Conservation (phyloP, 53 echinoderm and acorn worm genomes). For the Paracentrotus lividus region DNA sequence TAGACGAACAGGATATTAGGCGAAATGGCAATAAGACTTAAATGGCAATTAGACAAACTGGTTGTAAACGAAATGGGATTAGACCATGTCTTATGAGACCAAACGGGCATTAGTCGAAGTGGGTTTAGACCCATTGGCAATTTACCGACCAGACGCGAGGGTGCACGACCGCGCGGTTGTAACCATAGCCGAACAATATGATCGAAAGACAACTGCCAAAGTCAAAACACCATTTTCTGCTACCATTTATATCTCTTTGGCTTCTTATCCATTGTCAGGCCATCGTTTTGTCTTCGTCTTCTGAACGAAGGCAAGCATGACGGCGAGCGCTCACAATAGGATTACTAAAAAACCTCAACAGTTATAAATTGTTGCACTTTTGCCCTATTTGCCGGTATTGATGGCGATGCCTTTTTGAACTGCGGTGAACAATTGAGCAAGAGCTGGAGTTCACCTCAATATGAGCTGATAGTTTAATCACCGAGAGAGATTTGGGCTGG, state of each 20-base stretch:
- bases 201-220: background rate
- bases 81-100: no score
- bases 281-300: background rate
- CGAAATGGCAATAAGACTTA: no score
- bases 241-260: background rate
- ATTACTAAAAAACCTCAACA: background rate
- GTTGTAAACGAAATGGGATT: no score
- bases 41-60: no score
- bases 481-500: background rate
- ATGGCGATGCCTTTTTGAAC: conserved; percentile 16
- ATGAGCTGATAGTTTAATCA: conserved; percentile 1
- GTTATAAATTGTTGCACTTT: conserved; percentile 24
- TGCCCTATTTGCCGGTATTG: conserved; percentile 14
- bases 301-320: background rate
- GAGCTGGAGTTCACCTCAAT: background rate
- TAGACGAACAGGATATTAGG: no score
- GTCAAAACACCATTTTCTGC: background rate
- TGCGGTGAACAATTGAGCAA: background rate
- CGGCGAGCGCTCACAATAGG: background rate
- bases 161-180: no score
- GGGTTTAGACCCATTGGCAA: no score
- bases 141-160: no score
- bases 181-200: no score
- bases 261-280: background rate
- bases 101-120: no score